These are phyloP conservation scores for Callipepla californica DNA, from an alignment of 2,113 vertebrate genomes.

Conservation along the genomic window DNA sequence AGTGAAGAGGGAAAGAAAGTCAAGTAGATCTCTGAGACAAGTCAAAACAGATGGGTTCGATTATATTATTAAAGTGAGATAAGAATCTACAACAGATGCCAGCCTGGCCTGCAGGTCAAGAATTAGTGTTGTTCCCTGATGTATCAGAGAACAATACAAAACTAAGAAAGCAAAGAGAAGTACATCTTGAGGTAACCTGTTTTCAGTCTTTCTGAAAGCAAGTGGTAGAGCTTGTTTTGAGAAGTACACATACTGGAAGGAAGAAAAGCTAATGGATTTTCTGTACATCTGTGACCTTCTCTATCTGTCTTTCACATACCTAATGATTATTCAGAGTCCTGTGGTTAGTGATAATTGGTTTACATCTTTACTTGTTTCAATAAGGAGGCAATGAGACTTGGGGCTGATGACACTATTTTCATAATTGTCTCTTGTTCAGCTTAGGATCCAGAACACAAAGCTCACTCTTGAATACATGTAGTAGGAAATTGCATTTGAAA, in stretches of 20 bases:
- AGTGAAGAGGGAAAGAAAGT: not conserved
- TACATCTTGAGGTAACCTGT: not conserved
- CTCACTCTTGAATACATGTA: not conserved
- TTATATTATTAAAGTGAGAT: not conserved
- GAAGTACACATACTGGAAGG: not conserved
- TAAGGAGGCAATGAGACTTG: not conserved
- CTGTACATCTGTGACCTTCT: not conserved
- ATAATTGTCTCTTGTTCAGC: not conserved
- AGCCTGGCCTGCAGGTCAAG: not conserved
- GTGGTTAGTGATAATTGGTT: not conserved
- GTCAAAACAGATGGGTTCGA: not conserved
- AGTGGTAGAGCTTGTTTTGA: not conserved
- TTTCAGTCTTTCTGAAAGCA: not conserved
- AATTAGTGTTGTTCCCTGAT: not conserved
- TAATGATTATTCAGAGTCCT: not conserved
- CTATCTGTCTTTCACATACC: not conserved
- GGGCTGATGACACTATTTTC: not conserved
- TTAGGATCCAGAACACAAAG: not conserved
- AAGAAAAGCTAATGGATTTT: not conserved
- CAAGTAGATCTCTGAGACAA: not conserved
- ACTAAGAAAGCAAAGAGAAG: slow-evolving; percentile 7
- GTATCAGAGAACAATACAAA: not conserved
- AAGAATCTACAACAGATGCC: not conserved
- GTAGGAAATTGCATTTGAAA: not conserved
- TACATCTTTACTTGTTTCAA: not conserved